These are phyloP conservation scores for Phymatocera aterrima DNA, from an alignment of 2,888 invertebrate genomes.

Conservation along the genomic window DNA sequence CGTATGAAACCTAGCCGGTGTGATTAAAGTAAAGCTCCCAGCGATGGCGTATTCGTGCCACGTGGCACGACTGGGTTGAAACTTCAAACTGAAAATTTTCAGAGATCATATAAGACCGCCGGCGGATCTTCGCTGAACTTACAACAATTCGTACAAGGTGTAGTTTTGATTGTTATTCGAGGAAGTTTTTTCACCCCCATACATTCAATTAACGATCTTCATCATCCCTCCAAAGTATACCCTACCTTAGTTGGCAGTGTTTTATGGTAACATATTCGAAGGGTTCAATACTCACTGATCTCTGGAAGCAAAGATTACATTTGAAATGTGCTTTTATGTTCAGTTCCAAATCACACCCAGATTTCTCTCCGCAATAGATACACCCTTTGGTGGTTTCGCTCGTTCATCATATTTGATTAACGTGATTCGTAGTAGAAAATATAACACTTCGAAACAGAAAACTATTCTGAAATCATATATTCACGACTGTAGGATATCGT, in stretches of 20 bases:
- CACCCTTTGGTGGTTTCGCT: neutral
- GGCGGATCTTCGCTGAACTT: neutral
- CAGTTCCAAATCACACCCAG: neutral
- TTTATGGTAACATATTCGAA: neutral
- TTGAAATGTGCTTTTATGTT: neutral
- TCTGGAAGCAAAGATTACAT: neutral
- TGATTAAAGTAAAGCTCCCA: slow-evolving; percentile 41
- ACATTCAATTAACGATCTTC: neutral
- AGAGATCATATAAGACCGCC: neutral
- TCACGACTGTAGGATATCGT: too few species aligned
- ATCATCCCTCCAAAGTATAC: neutral
- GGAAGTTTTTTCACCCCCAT: neutral
- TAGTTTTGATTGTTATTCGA: neutral
- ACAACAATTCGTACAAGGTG: neutral
- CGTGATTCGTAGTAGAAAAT: neutral
- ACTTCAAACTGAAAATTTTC: slow-evolving; percentile 33
- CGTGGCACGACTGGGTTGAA: neutral
- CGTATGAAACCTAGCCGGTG: slow-evolving; percentile 23
- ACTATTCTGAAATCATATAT: too few species aligned
- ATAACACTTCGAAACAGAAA: too few species aligned
- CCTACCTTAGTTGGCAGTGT: neutral
- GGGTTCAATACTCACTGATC: neutral
- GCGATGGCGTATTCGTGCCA: slow-evolving; percentile 15
- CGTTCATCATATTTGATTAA: neutral
- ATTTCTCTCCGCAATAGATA: neutral